Conservation (phyloP, 1,140 invertebrate genomes). For the Nasonia giraulti region DNA sequence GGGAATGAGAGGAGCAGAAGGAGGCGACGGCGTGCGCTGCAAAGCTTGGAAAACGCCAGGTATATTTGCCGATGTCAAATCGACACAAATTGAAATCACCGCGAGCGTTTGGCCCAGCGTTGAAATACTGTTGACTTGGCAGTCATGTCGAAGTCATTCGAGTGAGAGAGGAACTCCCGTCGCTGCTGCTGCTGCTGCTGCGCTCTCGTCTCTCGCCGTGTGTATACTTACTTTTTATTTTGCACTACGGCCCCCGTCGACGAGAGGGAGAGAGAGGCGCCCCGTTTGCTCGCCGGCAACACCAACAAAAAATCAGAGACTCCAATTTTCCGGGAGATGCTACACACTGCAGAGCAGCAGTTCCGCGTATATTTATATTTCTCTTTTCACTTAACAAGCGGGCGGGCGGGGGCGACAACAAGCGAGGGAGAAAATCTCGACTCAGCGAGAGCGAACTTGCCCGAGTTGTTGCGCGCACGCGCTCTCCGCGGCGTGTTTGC, state of each 20-base stretch:
- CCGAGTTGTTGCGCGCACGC: too few species aligned
- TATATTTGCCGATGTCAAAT: constrained; percentile 71
- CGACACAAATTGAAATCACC: constrained; percentile 72
- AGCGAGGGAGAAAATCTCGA: background rate
- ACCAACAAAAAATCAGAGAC: constrained; percentile 4
- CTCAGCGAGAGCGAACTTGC: background rate
- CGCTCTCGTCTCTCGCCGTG: background rate
- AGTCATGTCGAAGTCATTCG: constrained; percentile 49
- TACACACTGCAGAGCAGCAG: background rate
- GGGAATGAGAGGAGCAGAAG: constrained; percentile 50
- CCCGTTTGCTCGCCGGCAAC: background rate
- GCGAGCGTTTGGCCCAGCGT: constrained; percentile 42
- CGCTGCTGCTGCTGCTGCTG: too few species aligned
- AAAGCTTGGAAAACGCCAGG: too few species aligned
- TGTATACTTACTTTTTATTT: constrained; percentile 19
- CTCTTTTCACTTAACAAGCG: constrained; percentile 22
- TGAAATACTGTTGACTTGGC: constrained; percentile 61
- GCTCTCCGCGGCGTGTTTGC: background rate
- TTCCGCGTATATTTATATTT: background rate
- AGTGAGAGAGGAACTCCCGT: background rate
- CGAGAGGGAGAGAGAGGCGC: background rate
- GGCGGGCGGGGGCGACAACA: background rate
- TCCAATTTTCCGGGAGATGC: constrained; percentile 27
- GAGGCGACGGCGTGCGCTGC: background rate
- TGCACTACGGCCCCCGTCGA: background rate